These are phyloP conservation scores for Prenolepis imparis DNA, from an alignment of 2,888 invertebrate genomes.

Conservation along the genomic window DNA sequence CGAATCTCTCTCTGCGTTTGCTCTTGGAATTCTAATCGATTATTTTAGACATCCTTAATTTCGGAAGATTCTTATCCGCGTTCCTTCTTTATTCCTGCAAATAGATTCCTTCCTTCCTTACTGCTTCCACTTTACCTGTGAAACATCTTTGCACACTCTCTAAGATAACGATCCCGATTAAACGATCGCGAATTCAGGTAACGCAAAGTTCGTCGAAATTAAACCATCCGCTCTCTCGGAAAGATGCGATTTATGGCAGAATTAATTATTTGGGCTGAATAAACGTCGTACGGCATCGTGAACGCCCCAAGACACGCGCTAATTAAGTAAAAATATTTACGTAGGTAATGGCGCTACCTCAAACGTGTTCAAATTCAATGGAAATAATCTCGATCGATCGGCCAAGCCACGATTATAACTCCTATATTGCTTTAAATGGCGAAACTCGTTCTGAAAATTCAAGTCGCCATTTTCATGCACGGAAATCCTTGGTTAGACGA, in stretches of 20 bases:
- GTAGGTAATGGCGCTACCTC: neutral
- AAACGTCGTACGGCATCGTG: conserved; percentile 9
- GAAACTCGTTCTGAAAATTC: conserved; percentile 34
- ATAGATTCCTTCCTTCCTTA: conserved; percentile 7
- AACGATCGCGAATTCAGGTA: conserved; percentile 24
- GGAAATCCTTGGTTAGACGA: conserved; percentile 56
- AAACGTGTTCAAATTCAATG: conserved; percentile 44
- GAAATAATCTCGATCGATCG: conserved; percentile 62
- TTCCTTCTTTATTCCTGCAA: neutral
- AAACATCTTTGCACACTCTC: neutral
- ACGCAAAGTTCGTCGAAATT: conserved; percentile 33
- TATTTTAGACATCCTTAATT: conserved; percentile 14
- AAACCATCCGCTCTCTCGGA: conserved; percentile 10
- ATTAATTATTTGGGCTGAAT: conserved; percentile 43
- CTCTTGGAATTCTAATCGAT: neutral
- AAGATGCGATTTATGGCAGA: conserved; percentile 32
- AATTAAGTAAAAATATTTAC: conserved; percentile 54
- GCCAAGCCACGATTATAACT: neutral
- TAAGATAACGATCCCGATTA: conserved; percentile 37
- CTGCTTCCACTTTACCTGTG: neutral
- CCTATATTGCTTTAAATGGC: conserved; percentile 7
- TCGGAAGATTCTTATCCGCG: neutral
- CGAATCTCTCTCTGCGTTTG: neutral
- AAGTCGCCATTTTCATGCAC: conserved; percentile 45
- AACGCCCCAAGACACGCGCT: conserved; percentile 35